Conservation (phyloP, 2,888 invertebrate genomes). For the Megamerina dolium region DNA sequence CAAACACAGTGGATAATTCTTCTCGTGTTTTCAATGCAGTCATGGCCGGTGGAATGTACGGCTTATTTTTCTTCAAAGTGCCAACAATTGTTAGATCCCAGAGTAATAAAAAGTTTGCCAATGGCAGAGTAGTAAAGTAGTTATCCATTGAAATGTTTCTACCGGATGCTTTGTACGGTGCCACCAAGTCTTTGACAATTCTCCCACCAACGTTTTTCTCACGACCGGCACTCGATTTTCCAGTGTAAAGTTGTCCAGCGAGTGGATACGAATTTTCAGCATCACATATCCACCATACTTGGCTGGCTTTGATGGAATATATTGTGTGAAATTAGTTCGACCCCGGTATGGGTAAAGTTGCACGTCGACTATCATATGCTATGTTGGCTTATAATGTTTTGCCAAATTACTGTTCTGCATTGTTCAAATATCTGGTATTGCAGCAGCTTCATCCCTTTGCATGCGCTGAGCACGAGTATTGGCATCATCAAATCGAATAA, state of each 20-base stretch:
- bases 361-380: conserved; percentile 30
- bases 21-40: no score
- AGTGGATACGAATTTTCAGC: conserved; percentile 13
- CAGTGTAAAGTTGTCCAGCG: conserved; percentile 2
- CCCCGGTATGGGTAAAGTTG: conserved; percentile 31
- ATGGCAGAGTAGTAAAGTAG: conserved; percentile 8
- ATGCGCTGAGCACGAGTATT: conserved; percentile 24
- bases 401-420: conserved; percentile 32
- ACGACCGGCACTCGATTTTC: conserved; percentile 4
- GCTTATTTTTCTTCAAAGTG: no score
- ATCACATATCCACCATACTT: conserved; percentile 14
- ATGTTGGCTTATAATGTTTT: conserved; percentile 27
- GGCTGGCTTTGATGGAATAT: conserved; percentile 10
- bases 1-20: no score
- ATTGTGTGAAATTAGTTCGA: conserved; percentile 18
- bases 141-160: conserved; percentile 10
- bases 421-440: conserved; percentile 24
- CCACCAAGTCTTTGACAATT: conserved; percentile 3
- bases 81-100: conserved; percentile 6
- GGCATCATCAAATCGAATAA: conserved; percentile 31
- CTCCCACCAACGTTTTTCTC: not conserved
- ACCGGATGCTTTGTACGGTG: conserved; percentile 7
- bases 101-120: conserved; percentile 8
- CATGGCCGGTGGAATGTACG: no score
- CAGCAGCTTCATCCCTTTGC: conserved; percentile 29